Evolutionary conservation across 2,797 vertebrate genomes (phyloP), one percentile per base, ranked within the genome.

Genomic region (Mionectes olivaceus): DNA sequence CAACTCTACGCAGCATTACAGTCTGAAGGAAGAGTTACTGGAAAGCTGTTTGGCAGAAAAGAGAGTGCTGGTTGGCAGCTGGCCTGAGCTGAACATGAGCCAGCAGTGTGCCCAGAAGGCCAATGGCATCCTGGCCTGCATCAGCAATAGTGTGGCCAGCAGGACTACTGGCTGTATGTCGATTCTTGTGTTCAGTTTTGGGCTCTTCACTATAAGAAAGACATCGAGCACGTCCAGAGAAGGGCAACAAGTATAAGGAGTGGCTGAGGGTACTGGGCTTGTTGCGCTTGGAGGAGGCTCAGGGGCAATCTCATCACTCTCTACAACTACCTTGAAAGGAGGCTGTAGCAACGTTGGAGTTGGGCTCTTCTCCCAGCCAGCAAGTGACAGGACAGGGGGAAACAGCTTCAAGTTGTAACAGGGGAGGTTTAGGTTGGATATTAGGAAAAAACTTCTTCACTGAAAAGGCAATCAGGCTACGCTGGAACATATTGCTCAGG

Each of bases 21-120:
- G 22, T 1, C 49, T 37, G 19, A 10, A 10, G 9, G 2, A n/a
- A 28, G 18, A 69, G 35, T 18, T 19, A 5, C 15, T 56, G 32
- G 35, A 5, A 49, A 49, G 2, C 11, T 69, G 27, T 19, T n/a
- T 0, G 18, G 35, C 35, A 9, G 55, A 23, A 49, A 55, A 68
- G 18, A 5, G 10, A 0, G 1, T 21, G 15, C 35, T 56, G 43
- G 16, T 5, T 3, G 23, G 0, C 2, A 7, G 17, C 56, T n/a
- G n/a, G 21, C 21, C 53, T 56, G n/a, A 69, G 43, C 19, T 14
- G 55, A 5, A 59, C 19, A 7, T 30, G 37, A 33, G 0, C 39
- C 77, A 67, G 30, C 0, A 6, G 22, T 2, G 5, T 37, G 32
- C 1, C 25, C 32, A 37, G 47, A 37, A 61, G 41, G 30, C 9